Base-by-base conservation (phyloP, 2,797 vertebrate genomes). In the Oceanodroma leucorhoa region DNA sequence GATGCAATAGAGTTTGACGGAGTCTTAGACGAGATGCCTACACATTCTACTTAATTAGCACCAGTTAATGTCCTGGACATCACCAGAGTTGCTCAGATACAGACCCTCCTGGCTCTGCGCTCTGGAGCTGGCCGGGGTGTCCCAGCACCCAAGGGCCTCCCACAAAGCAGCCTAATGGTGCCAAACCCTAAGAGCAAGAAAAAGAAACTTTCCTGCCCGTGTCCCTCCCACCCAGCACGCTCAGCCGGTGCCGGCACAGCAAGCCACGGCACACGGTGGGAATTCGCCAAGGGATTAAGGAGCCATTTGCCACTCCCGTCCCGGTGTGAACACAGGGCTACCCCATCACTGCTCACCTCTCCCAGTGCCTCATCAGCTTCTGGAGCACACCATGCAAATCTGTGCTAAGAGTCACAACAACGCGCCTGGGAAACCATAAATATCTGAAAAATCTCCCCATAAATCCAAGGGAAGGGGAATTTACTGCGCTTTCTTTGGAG, bases 401-500 rank as follows among this genome's bases (percentile, higher is more conserved):
- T 82, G 22, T 17, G 11, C 89, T 76, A 72, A 94, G 53, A 96
- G 60, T 72, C 91, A 88, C 92, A 92, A 85, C 84, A 90, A 71
- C 0, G 1, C 41, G 20, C 89, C 89, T 89, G 93, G 83, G 94
- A 95, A 91, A 86, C 83, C 64, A 95, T 96, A 96, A 97, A 97
- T 96, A 97, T 76, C 77, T 85, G 83, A 83, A 81, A 95, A 77
- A 86, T 51, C 77, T 90, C 67, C 60, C 77, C 84, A 82, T 96
- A 96, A 96, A 97, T 95, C 86, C 76, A 83, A 22, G 1, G 58
- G 55, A 93, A 90, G 54, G 38, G 66, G 73, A 95, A 96, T 97
- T 96, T 97, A 97, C 11, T 2, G 89, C 0, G 1, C 55, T 90
- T 92, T 72, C 95, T 95, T 96, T 87, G 86, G 83, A 94, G 94